Base-by-base conservation (phyloP, 2,797 vertebrate species). In the Acanthurus lineatus region DNA sequence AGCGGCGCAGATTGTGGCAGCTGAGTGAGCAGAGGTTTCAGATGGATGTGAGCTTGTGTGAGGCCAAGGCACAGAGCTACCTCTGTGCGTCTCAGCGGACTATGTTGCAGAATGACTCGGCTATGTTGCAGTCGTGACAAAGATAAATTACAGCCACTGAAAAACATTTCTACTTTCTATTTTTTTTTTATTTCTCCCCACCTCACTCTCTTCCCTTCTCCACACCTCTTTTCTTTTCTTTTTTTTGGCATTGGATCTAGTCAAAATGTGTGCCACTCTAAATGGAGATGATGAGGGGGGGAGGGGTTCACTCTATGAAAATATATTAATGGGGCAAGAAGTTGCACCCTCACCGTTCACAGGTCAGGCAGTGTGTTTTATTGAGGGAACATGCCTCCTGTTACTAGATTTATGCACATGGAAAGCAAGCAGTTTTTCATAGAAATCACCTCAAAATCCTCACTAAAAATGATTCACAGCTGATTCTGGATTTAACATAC, bases 131-230 rank as follows among this genome's bases (percentile, higher is more conserved):
- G 83, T 80, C 83, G 86, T 94, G 94, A 95, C 94, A 95, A 95
- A 94, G 95, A 95, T 94, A 95, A 95, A 96, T 96, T 94, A 91
- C 94, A 88, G 88, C 89, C 71, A 68, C 90, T 92, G 94, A 91
- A 94, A 94, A 94, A 94, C 89, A 93, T 93, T 93, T 92, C 84
- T 75, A 76, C 66, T 68, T 76, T 65, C 49, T 76, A 62, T 60
- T 47, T 63, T 57, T 45, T 51, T 67, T 54, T 16, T 53, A n/a
- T n/a, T 25, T 3, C 25, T 25, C 25, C 25, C 25, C 25, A 2
- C 25, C 25, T 25, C 25, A 25, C 25, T 25, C 25, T 25, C 25
- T 25, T 25, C 25, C 66, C 58, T 57, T 79, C 60, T 77, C 77
- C 85, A 54, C 84, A 77, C 66, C 75, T 79, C 38, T 85, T 88